Evolutionary conservation across 1,140 invertebrate species (phyloP), one percentile per base, ranked within the genome.

Genomic region (Drosophila ogumai): DNA sequence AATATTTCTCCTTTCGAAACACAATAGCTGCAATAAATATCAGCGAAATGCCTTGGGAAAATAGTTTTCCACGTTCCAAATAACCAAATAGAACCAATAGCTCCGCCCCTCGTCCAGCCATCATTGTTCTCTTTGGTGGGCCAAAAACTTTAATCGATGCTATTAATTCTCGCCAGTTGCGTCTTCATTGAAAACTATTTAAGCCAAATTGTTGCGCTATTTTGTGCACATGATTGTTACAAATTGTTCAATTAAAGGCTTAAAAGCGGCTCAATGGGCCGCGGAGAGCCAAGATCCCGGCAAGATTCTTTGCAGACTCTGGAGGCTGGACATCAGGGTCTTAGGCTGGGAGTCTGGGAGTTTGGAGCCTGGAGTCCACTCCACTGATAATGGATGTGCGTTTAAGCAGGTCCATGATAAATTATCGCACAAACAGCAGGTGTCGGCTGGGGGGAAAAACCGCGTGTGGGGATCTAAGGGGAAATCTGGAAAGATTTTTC

Each of bases 191-290:
- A 90, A 81, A 85, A 90, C 85, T 90, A 90, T 90, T 90, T 90
- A 90, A 90, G 86, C 86, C 86, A 90, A 85, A 85, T 77, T 88
- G 85, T 90, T 88, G 85, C 77, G 85, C 85, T 88, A 90, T 90
- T 90, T 90, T 90, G 78, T 90, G 85, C 85, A 52, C 86, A 90
- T 90, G 85, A 90, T 90, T 90, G 86, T 90, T 90, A 90, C 85
- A 90, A 90, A 90, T 90, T 90, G 85, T 90, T 90, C 85, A 90
- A 90, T 90, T 90, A 90, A 85, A 85, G 85, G 78, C 85, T 84
- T 88, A 80, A 80, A 80, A 73, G 77, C 31, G 49, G 54, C 68
- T 69, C 68, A 78, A 65, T 55, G 75, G 58, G 52, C 50, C 56
- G 65, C 46, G 43, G 25, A 64, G 46, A 75, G 55, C 64, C 38